Percentiles rank a stretch among this genome's conserved stretches.
These are phyloP conservation scores for Periphyllus acericola DNA, from an alignment of 2,888 invertebrate species.

Conservation along the genomic window DNA sequence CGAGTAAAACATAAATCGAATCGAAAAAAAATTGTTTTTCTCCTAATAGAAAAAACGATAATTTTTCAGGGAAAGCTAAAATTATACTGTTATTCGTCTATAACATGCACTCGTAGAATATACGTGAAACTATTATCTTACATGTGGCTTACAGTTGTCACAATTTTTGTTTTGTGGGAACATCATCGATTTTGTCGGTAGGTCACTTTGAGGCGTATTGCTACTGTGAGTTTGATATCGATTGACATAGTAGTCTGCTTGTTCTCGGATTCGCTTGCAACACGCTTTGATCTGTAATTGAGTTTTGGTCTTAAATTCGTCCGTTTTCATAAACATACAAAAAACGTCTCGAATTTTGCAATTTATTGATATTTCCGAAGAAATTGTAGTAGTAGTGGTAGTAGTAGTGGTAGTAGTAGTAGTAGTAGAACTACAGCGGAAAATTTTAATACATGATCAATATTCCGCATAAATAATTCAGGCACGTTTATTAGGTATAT, in stretches of 20 bases:
- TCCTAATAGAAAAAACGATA: too few relatives aligned
- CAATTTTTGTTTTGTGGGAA: neutral
- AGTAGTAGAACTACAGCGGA: too few relatives aligned
- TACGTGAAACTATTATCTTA: neutral
- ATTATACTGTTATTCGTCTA: neutral
- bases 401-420: too few relatives aligned
- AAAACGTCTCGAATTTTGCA: neutral
- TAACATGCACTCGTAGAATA: neutral
- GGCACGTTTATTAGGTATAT: too few relatives aligned
- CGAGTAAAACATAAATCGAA: too few relatives aligned
- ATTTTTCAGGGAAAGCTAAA: neutral
- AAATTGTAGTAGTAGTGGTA: too few relatives aligned
- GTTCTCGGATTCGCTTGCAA: neutral
- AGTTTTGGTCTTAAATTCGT: neutral
- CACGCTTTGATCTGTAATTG: neutral
- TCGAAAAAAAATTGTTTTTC: too few relatives aligned
- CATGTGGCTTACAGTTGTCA: neutral
- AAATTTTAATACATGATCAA: too few relatives aligned
- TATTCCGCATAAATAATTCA: too few relatives aligned
- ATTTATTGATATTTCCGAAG: too few relatives aligned
- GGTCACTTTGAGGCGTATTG: neutral
- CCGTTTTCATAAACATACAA: neutral
- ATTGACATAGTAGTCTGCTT: neutral
- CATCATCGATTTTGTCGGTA: neutral
- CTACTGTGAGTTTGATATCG: constrained; percentile 6